These are phyloP conservation scores for Calosoma granatense DNA, from an alignment of 1,140 invertebrate species.

Conservation along the genomic window DNA sequence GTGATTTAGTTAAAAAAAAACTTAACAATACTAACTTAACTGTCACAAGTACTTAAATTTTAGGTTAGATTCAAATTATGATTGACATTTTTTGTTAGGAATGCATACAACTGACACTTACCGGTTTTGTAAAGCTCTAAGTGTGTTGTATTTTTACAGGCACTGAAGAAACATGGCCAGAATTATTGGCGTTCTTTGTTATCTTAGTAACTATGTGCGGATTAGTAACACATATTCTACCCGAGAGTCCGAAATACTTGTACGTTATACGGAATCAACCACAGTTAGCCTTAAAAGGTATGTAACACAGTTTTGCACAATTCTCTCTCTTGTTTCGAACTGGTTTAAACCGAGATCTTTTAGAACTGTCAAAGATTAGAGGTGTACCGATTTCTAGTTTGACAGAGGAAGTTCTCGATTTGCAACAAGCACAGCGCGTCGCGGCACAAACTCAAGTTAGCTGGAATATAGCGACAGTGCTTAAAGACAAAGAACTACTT, in stretches of 20 bases:
- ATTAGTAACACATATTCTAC: constrained; percentile 52
- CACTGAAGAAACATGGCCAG: constrained; percentile 52
- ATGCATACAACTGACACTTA: background rate
- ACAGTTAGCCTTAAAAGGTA: constrained; percentile 50
- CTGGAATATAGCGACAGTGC: constrained; percentile 44
- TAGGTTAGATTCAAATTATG: background rate
- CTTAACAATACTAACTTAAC: background rate
- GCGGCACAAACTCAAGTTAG: constrained; percentile 26
- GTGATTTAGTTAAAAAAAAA: too few species aligned
- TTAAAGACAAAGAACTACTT: constrained; percentile 43
- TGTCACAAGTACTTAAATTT: background rate
- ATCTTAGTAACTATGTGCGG: constrained; percentile 45
- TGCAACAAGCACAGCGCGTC: constrained; percentile 26
- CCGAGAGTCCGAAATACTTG: constrained; percentile 79
- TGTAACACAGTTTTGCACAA: too few species aligned
- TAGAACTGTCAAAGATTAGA: constrained; percentile 44
- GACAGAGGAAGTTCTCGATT: constrained; percentile 38
- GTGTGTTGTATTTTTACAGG: constrained; percentile 42
- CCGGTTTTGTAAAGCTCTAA: constrained; percentile 14
- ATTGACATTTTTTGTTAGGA: background rate
- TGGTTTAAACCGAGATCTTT: too few species aligned
- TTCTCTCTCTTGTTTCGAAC: too few species aligned
- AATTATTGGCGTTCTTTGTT: constrained; percentile 54
- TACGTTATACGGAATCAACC: constrained; percentile 56
- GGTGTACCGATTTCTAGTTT: constrained; percentile 36